Evolutionary conservation across 2,113 vertebrate species (phyloP), one percentile per base, ranked within the genome.

Genomic region (Scomber japonicus): DNA sequence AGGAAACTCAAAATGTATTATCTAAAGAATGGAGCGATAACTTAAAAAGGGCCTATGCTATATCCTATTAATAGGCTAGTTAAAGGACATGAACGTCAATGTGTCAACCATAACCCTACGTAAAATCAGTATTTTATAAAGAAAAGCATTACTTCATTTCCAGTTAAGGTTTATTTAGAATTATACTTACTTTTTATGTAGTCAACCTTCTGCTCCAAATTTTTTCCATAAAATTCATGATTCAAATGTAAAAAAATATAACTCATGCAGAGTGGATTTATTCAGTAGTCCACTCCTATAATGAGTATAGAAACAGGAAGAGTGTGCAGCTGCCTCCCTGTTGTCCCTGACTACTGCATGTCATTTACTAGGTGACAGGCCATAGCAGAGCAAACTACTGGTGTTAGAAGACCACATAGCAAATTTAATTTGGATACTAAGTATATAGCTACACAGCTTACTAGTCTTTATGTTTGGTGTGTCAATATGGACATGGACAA

Each of bases 301-400:
- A 54, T 35, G 31, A 19, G 53, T 53, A 16, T 46, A 81, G 49
- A 49, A 88, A 81, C 68, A 83, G 79, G 74, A 91, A 86, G 70
- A 24, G 31, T 49, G 70, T 3, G 45, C 55, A 19, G 59, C n/a
- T 49, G 60, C 21, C 61, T 16, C 45, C 44, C 63, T 31, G 59
- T 77, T 4, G 16, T 61, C 71, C 75, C 62, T 71, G 67, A 77
- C 80, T 13, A 83, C 75, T 27, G 24, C 10, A 24, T 65, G 75
- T 56, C 40, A 64, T 84, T 71, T 61, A 85, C 56, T 71, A 19
- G 80, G 71, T 79, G 13, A 86, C 10, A 86, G 66, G 74, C 30
- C 30, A 48, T 13, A 11, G 77, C 54, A 59, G 63, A 68, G 40
- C 55, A 88, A 88, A 72, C 71, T 24, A 53, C 71, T 16, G 13